Base-by-base conservation (phyloP, 2,113 vertebrate genomes). In the Triplophysa tibetana region DNA sequence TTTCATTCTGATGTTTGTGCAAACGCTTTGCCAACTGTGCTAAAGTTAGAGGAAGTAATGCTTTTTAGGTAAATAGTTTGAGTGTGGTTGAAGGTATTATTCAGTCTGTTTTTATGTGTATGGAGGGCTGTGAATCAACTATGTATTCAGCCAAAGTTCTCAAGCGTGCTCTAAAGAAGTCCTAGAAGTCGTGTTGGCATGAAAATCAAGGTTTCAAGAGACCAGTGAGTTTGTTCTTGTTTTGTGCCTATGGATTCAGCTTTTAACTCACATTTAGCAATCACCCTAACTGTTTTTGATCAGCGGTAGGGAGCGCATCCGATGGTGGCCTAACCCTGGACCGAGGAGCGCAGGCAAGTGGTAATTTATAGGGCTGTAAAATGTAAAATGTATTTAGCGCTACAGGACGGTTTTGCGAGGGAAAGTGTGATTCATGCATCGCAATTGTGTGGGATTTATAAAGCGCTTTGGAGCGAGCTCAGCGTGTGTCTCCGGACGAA, bases 391-490 rank as follows among this genome's bases (percentile, higher is more conserved):
- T 29, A 29, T 29, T 29, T 52, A 62, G 65, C 13, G 43, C 63
- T 69, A 68, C 65, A 77, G 73, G 73, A 70, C 60, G 33, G 41
- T 77, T 82, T 82, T 82, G 73, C 19, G 17, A 82, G 80, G 80
- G 58, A 70, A 82, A 77, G 80, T 77, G 68, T 82, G 80, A 82
- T 82, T 76, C 74, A 77, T 82, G 74, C 41, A 33, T 70, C 54
- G 60, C 67, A 82, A 70, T 54, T 77, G 43, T 61, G 24, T 52
- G 16, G 66, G 74, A 63, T 75, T 77, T 77, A 52, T 77, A 69
- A 63, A 72, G 67, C 65, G 10, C n/a, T 80, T 26, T 72, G 60
- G 69, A 80, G 72, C 58, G 50, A 80, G 38, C 48, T 77, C 65
- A 76, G 26, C 54, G 21, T 26, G 23, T 77, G 63, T 77, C 48